Conservation (phyloP, 1,140 invertebrate genomes). For the Ylistrum balloti region DNA sequence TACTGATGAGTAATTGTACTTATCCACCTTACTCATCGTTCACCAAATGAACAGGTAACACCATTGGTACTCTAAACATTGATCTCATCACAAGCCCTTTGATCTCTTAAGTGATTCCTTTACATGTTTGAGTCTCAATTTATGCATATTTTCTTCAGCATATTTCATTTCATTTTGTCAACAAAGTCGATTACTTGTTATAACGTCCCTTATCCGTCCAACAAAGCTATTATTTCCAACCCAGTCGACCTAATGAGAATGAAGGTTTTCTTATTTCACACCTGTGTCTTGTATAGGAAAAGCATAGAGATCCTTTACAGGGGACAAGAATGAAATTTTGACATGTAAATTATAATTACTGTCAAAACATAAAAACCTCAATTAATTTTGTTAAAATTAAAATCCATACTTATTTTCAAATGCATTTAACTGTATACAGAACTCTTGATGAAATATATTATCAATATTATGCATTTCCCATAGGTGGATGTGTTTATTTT, state of each 20-base stretch:
- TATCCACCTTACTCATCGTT: background rate
- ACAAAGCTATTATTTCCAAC: background rate
- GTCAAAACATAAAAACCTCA: background rate
- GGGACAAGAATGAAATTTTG: background rate
- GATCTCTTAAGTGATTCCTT: background rate
- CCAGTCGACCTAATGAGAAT: background rate
- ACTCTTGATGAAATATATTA: background rate
- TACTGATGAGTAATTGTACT: background rate
- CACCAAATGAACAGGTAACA: background rate
- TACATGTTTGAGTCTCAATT: background rate
- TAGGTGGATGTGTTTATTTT: too few relatives aligned
- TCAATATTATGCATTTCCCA: background rate
- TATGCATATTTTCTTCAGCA: background rate
- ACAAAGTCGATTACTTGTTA: background rate
- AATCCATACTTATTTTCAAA: background rate
- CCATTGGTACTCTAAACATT: background rate
- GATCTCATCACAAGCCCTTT: background rate
- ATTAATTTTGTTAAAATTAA: background rate
- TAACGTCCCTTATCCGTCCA: background rate
- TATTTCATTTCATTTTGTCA: slow-evolving; percentile 30
- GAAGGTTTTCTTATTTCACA: background rate
- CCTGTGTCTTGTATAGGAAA: background rate
- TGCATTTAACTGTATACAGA: background rate
- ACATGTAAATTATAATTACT: background rate
- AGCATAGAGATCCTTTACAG: background rate